phyloP scores from a whole-genome alignment of 2,888 invertebrate genomes.

The Pomacea canaliculata region DNA sequence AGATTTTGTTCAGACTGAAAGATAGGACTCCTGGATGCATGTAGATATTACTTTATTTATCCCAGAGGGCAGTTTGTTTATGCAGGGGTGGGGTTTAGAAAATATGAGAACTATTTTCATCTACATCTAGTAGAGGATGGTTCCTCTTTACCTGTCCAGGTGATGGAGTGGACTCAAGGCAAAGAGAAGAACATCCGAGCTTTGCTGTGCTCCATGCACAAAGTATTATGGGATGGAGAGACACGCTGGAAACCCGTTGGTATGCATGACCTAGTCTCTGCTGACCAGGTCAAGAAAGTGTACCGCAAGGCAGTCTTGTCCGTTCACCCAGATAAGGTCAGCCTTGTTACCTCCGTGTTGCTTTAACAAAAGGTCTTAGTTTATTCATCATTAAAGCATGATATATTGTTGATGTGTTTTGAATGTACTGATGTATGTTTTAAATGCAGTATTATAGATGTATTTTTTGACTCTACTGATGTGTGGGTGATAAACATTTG shows the following conservation, averaged over 20 bases:
- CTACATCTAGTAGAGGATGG: too few species aligned
- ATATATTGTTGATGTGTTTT: neutral
- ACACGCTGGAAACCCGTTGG: constrained; percentile 91
- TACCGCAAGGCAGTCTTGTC: constrained; percentile 96
- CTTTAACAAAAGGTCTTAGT: neutral
- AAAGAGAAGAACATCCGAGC: constrained; percentile 97
- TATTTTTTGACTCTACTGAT: too few species aligned
- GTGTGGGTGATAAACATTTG: too few species aligned
- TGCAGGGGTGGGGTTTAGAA: too few species aligned
- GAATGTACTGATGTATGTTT: too few species aligned
- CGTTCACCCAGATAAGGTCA: constrained; percentile 98
- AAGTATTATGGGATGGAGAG: constrained; percentile 90
- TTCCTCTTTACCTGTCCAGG: constrained; percentile 71
- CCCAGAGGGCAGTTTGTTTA: too few species aligned
- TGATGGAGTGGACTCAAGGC: constrained; percentile 85
- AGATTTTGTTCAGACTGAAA: neutral
- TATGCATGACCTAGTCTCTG: constrained; percentile 93
- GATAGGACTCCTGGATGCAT: neutral
- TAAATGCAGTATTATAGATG: too few species aligned
- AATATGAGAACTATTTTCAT: too few species aligned
- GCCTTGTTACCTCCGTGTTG: neutral
- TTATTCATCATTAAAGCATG: neutral
- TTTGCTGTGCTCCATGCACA: constrained; percentile 91
- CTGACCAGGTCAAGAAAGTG: constrained; percentile 94
- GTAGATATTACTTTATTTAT: neutral